phyloP scores from a whole-genome alignment of 2,113 vertebrate genomes.

The Microtus ochrogaster region DNA sequence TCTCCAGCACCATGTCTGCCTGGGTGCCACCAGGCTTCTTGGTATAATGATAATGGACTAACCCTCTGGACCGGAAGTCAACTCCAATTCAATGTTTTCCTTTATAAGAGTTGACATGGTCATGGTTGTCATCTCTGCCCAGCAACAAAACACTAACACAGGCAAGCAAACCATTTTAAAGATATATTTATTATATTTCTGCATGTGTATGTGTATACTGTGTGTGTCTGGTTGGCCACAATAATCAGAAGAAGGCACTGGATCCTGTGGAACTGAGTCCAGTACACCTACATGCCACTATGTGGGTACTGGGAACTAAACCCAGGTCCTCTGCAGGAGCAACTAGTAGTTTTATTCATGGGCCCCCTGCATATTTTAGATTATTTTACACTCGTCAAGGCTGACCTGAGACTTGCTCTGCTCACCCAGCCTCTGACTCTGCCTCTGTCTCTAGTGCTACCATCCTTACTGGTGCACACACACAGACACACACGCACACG shows the following conservation, averaged over 20 bases:
- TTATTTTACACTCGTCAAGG: not conserved
- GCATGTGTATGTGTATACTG: not conserved
- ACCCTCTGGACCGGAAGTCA: not conserved
- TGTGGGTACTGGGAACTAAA: not conserved
- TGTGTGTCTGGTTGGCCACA: no score
- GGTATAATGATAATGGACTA: not conserved
- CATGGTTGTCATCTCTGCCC: not conserved
- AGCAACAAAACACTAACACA: not conserved
- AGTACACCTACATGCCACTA: no score
- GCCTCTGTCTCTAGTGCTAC: not conserved
- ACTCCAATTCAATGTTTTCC: not conserved
- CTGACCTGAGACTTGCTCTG: not conserved
- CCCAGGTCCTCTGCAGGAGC: not conserved
- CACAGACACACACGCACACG: not conserved
- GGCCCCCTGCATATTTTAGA: not conserved
- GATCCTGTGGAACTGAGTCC: no score
- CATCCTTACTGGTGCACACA: accelerated
- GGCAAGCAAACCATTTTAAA: not conserved
- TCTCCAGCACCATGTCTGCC: not conserved
- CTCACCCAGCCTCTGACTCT: not conserved
- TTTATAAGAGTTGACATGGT: not conserved
- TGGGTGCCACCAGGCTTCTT: not conserved
- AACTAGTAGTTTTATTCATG: not conserved
- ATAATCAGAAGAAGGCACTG: no score
- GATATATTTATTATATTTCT: not conserved